Base-by-base conservation (phyloP, 2,113 vertebrate species). In the Poicephalus meyeri region DNA sequence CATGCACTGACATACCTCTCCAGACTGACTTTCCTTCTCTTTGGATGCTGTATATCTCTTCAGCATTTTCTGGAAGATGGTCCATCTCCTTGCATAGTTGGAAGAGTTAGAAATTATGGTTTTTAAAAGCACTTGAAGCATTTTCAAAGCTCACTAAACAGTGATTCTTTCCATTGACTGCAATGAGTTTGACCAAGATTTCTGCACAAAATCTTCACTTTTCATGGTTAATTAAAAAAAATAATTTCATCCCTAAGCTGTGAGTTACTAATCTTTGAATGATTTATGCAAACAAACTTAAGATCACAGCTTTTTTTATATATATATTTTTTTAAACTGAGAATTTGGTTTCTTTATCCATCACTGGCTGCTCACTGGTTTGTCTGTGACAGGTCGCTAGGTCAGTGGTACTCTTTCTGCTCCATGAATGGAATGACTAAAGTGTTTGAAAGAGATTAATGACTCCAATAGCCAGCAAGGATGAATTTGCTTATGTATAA, bases 401-500 rank as follows among this genome's bases (percentile, higher is more conserved):
- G 93, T 95, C 94, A 92, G 64, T 93, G 44, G 72, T 72, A 86
- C 84, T 58, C 29, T 95, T 96, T 93, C 82, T 96, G 37, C 61
- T 52, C 47, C 31, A 24, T 91, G 90, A 95, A 89, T 92, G 78
- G 92, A 94, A 94, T 42, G 91, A 93, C 72, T 96, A 46, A 81
- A 91, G 78, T 71, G 72, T 90, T 74, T 95, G 95, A 96, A 96
- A 88, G 90, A 96, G 96, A 96, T 91, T 93, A 92, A 96, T 94
- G 93, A 95, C 86, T 96, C 82, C 94, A 95, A 90, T 91, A 95
- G 65, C 56, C 73, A 87, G 92, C 86, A 97, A 95, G 88, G 83
- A 91, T 94, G 86, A 80, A 95, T 93, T 96, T 97, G 86, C 83
- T 96, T 93, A 93, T 96, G 92, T 93, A 93, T 93, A 96, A 97